phyloP scores from a whole-genome alignment of 2,797 vertebrate species.

The Parauchenoglanis ngamensis region DNA sequence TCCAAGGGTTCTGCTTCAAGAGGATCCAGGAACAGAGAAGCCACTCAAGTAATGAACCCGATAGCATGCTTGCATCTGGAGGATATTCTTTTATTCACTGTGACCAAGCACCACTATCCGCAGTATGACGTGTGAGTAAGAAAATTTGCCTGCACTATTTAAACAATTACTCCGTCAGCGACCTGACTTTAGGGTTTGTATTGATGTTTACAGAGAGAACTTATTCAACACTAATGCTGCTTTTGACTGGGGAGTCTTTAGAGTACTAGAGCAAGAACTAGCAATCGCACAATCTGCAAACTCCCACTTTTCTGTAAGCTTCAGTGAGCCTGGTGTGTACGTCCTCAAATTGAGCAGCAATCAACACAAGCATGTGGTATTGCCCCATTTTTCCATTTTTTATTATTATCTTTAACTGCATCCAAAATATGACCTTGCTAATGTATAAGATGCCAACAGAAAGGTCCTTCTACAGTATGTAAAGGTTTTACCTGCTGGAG shows the following conservation, averaged over 20 bases:
- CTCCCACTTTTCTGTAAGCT: slow-evolving; percentile 76
- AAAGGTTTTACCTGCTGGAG: slow-evolving; percentile 79
- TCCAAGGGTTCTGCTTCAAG: slow-evolving; percentile 35
- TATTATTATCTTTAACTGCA: background rate
- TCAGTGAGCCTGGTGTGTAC: slow-evolving; percentile 81
- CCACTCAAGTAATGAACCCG: slow-evolving; percentile 82
- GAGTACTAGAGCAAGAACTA: slow-evolving; percentile 76
- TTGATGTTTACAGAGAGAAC: slow-evolving; percentile 75
- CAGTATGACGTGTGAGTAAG: slow-evolving; percentile 85
- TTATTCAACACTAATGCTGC: slow-evolving; percentile 83
- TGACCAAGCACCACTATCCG: slow-evolving; percentile 79
- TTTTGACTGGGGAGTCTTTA: slow-evolving; percentile 89
- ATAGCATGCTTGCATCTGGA: slow-evolving; percentile 75
- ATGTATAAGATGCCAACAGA: background rate
- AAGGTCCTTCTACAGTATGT: slow-evolving; percentile 74
- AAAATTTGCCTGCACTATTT: background rate
- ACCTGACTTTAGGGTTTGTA: background rate
- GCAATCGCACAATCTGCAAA: slow-evolving; percentile 63
- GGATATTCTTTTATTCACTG: slow-evolving; percentile 77
- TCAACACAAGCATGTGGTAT: slow-evolving; percentile 81
- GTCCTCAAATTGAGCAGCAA: slow-evolving; percentile 82
- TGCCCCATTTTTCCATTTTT: background rate
- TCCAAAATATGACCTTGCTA: background rate
- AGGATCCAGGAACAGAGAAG: slow-evolving; percentile 16
- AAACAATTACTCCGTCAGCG: background rate